phyloP scores from a whole-genome alignment of 2,797 vertebrate species.

The Alauda arvensis region DNA sequence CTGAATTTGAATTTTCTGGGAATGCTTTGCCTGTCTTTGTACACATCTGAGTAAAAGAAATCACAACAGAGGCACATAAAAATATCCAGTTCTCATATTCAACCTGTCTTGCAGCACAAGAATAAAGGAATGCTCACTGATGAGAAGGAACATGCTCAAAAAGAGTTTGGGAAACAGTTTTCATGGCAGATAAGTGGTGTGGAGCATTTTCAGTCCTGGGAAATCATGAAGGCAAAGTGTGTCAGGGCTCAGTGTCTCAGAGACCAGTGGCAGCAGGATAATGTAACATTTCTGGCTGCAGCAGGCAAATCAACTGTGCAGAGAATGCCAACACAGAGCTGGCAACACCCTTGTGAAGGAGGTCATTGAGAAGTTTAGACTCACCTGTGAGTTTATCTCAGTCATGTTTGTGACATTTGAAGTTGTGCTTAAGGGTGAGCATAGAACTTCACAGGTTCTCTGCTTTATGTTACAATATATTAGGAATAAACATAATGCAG shows the following conservation, averaged over 20 bases:
- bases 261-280: background rate
- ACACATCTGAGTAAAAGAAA: background rate
- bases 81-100: background rate
- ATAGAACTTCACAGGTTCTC: background rate
- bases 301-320: background rate
- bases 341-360: background rate
- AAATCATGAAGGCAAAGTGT: background rate
- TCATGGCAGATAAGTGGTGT: background rate
- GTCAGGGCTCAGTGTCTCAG: background rate
- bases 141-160: background rate
- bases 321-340: background rate
- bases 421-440: background rate
- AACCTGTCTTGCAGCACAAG: background rate
- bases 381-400: background rate
- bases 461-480: background rate
- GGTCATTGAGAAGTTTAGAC: background rate
- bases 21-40: background rate
- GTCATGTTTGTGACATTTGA: background rate
- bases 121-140: background rate
- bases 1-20: background rate
- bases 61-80: rapidly evolving
- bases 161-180: background rate
- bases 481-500: background rate
- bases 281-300: background rate
- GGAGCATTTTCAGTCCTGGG: background rate